Conservation (phyloP, 2,888 invertebrate species). For the Sipha maydis region DNA sequence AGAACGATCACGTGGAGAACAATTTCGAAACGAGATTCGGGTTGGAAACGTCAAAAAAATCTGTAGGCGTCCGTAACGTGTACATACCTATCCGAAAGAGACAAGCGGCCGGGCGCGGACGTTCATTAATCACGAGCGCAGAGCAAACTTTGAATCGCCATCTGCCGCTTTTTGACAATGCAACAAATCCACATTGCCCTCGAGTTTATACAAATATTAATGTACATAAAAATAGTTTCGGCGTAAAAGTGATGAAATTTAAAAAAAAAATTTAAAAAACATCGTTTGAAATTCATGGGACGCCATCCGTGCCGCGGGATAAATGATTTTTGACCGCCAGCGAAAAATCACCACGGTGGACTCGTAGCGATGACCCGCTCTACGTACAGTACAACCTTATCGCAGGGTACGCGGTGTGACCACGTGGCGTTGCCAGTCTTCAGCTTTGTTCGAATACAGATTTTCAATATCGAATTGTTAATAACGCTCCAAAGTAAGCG, state of each 20-base stretch:
- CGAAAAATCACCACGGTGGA: background rate
- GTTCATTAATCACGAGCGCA: slow-evolving; percentile 50
- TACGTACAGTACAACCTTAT: too few relatives aligned
- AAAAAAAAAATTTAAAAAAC: background rate
- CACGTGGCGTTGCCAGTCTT: too few relatives aligned
- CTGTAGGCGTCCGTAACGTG: slow-evolving; percentile 36
- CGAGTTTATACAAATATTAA: background rate
- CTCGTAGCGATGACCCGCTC: background rate
- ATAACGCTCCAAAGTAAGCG: too few relatives aligned
- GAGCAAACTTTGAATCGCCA: slow-evolving; percentile 57
- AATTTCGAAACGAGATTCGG: slow-evolving; percentile 48
- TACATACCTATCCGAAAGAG: slow-evolving; percentile 3
- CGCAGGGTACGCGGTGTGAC: too few relatives aligned
- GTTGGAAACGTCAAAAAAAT: slow-evolving; percentile 41
- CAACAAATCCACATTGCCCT: slow-evolving; percentile 42
- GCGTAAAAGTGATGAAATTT: background rate
- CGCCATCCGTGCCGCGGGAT: background rate
- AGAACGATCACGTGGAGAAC: background rate
- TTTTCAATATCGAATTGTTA: too few relatives aligned
- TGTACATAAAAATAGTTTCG: background rate
- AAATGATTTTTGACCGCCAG: background rate
- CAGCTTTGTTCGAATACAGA: too few relatives aligned
- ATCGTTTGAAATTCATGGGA: slow-evolving; percentile 29
- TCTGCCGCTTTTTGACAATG: slow-evolving; percentile 53
- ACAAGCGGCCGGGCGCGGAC: background rate